phyloP scores from a whole-genome alignment of 2,888 invertebrate species.

The Ganaspis brasiliensis region DNA sequence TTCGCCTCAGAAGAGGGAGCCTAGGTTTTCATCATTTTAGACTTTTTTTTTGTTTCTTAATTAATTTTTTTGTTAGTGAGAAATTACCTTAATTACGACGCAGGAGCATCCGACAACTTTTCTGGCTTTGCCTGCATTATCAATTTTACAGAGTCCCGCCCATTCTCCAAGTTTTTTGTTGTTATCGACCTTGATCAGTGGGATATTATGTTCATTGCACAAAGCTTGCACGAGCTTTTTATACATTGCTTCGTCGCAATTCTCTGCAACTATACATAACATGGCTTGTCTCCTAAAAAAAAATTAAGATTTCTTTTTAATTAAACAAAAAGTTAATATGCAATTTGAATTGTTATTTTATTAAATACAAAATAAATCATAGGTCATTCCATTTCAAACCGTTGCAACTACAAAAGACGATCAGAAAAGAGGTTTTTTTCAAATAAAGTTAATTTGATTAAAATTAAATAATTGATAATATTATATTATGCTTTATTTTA shows the following conservation, averaged over 20 bases:
- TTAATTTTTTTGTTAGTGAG: not conserved
- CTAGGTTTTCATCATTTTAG: constrained; percentile 75
- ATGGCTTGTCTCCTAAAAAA: constrained; percentile 94
- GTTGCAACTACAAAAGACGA: too few relatives aligned
- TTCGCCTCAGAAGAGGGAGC: constrained; percentile 82
- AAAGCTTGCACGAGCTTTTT: constrained; percentile 98
- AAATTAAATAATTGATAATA: too few relatives aligned
- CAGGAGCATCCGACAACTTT: constrained; percentile 99
- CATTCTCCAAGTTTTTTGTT: constrained; percentile 99
- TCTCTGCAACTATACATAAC: constrained; percentile 97
- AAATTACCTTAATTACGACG: constrained; percentile 93
- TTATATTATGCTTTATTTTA: too few relatives aligned
- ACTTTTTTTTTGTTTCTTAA: constrained; percentile 19
- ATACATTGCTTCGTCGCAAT: constrained; percentile 99
- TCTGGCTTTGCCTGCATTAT: constrained; percentile 99
- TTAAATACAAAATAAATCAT: constrained; percentile 8
- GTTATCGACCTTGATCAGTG: constrained; percentile 98
- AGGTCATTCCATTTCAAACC: not conserved
- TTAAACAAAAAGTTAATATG: constrained; percentile 34
- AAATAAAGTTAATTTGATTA: too few relatives aligned
- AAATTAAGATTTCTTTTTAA: not conserved
- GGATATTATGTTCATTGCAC: constrained; percentile 99
- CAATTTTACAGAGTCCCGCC: constrained; percentile 99
- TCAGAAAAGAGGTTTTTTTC: too few relatives aligned
- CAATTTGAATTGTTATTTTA: too few relatives aligned